Conservation (phyloP, 1,140 invertebrate species). For the Drosophila navojoa region DNA sequence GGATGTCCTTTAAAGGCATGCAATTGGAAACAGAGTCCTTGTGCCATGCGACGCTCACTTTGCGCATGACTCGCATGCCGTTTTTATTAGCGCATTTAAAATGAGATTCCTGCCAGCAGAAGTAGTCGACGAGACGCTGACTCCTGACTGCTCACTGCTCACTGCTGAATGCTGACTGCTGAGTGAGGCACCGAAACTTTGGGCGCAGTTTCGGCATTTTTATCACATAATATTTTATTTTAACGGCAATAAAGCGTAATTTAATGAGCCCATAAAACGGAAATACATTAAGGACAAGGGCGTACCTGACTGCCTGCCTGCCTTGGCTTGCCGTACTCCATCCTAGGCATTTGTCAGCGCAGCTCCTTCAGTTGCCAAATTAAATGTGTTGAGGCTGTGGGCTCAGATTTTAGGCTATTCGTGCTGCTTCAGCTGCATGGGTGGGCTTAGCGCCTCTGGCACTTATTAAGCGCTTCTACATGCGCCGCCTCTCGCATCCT, state of each 20-base stretch:
- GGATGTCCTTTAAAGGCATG: slow-evolving; percentile 20
- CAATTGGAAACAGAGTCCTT: slow-evolving; percentile 10
- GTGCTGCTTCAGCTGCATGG: slow-evolving; percentile 11
- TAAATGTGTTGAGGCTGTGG: slow-evolving; percentile 63
- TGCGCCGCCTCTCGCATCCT: slow-evolving; percentile 35
- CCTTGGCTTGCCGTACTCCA: background rate
- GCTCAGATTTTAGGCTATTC: slow-evolving; percentile 58
- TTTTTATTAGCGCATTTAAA: slow-evolving; percentile 61
- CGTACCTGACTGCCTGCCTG: slow-evolving; percentile 12
- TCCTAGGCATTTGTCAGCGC: slow-evolving; percentile 65
- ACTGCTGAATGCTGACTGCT: too few species aligned
- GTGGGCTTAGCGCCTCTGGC: slow-evolving; percentile 47
- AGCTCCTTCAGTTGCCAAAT: slow-evolving; percentile 75
- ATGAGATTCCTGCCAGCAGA: slow-evolving; percentile 25
- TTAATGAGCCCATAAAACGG: slow-evolving; percentile 82
- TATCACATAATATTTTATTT: slow-evolving; percentile 83
- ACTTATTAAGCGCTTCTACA: slow-evolving; percentile 58
- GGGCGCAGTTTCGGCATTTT: slow-evolving; percentile 61
- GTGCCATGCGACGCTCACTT: background rate
- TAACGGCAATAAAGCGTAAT: slow-evolving; percentile 82
- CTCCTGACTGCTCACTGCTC: background rate
- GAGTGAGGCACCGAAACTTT: slow-evolving; percentile 5
- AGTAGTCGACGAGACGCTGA: background rate
- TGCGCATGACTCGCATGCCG: slow-evolving; percentile 10
- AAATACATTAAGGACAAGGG: slow-evolving; percentile 65